Base-by-base conservation (phyloP, 2,113 vertebrate genomes). In the Myotis lucifugus region DNA sequence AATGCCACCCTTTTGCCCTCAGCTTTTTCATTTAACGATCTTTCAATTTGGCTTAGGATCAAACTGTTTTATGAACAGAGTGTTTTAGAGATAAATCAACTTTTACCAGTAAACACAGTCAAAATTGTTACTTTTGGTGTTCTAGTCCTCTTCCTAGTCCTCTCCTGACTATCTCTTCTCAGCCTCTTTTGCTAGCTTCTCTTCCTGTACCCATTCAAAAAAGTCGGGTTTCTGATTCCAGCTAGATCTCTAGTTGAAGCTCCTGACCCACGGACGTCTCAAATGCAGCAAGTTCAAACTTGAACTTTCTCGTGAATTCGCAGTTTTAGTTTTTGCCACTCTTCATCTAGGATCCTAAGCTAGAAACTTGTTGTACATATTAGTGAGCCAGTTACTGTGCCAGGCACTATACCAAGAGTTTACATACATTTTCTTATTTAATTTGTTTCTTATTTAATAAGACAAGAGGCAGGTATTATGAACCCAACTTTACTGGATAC, bases 101-200 rank as follows among this genome's bases (percentile, higher is more conserved):
- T 95, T 91, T 93, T 92, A 91, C 25, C 7, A 86, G 37, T 77
- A 92, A 82, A 83, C 29, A 79, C 18, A 94, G 72, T 34, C 37
- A 92, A 90, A 88, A 91, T 19, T 27, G 18, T 54, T 86, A 79
- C 37, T 69, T 90, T 87, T 84, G 29, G 54, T 88, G 50, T 56
- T 97, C 48, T 84, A 15, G 37, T 74, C 3, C 70, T 77, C 66
- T 50, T 67, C 72, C 72, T 27, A 77, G 50, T 56, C 50, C 17
- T 40, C 85, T 61, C 67, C 23, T 74, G n/a, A 54, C n/a, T 52
- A 76, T 52, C 70, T 84, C 25, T 52, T 88, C 29, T 89, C 69
- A 52, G 59, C 67, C 37, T 78, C 70, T 66, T 84, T 27, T 93
- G 82, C 15, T 52, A 77, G 27, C 14, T 96, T 85, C 59, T 94